A percentile compares a stretch with the other conserved stretches of the same genome.
These are phyloP conservation scores for Grantiella picta DNA, from an alignment of 2,113 vertebrate species.

Conservation along the genomic window DNA sequence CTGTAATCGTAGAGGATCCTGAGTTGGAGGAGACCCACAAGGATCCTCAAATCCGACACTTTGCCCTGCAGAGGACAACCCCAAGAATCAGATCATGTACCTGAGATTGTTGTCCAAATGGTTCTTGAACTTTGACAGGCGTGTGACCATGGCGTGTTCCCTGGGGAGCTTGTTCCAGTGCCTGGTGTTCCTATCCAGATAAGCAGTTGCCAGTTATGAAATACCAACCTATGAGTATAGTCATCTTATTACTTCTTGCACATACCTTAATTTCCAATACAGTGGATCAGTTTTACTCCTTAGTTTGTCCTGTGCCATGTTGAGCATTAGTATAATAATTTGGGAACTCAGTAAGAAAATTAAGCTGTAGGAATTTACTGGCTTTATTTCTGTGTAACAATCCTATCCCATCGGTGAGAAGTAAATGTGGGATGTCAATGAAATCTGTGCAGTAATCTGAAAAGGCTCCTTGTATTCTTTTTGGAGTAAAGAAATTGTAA, in stretches of 20 bases:
- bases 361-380: background rate
- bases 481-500: background rate
- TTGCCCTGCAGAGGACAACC: no score
- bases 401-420: fast-evolving
- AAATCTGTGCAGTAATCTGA: background rate
- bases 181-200: background rate
- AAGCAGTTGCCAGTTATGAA: background rate
- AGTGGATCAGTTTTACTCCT: background rate
- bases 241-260: background rate
- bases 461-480: background rate
- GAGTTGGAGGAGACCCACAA: background rate
- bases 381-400: background rate
- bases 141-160: background rate
- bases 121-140: background rate
- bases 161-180: background rate
- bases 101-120: background rate
- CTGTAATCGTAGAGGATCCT: background rate
- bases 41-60: background rate
- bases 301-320: background rate
- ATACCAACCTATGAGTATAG: background rate
- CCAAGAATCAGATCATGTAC: background rate
- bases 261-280: background rate
- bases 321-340: background rate
- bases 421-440: background rate
- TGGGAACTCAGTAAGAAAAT: background rate